Percentiles rank a stretch among this genome's conserved stretches.
These are phyloP conservation scores for Acrocyrtus sp. DNA, from an alignment of 2,888 invertebrate species.

Conservation along the genomic window DNA sequence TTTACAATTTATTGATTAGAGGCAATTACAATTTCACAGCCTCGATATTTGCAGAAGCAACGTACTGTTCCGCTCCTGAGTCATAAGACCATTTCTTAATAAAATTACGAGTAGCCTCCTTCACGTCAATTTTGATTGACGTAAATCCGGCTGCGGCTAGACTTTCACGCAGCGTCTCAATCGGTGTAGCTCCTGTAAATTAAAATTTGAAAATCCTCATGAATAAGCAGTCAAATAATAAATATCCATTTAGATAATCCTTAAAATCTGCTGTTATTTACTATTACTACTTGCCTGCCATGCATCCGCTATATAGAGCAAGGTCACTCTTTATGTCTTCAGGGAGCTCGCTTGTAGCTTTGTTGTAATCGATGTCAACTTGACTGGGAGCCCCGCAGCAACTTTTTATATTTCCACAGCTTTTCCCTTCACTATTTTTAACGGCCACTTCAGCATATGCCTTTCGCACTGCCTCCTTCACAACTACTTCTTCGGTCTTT, in stretches of 20 bases:
- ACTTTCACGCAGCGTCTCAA: conserved; percentile 34
- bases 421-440: conserved; percentile 41
- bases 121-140: conserved; percentile 42
- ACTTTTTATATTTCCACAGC: conserved; percentile 36
- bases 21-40: too few relatives aligned
- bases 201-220: neutral
- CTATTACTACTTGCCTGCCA: conserved; percentile 31
- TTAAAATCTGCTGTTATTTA: neutral
- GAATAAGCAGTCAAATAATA: neutral
- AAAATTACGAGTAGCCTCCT: conserved; percentile 51
- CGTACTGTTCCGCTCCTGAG: conserved; percentile 48
- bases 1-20: conserved; percentile 1
- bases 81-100: conserved; percentile 56
- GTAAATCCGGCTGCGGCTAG: conserved; percentile 41
- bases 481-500: neutral
- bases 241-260: neutral
- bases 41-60: conserved; percentile 55
- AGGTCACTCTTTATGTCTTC: conserved; percentile 41
- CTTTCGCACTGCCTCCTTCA: conserved; percentile 46
- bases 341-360: conserved; percentile 39
- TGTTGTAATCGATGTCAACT: conserved; percentile 43
- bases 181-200: conserved; percentile 44
- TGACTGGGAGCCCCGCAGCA: conserved; percentile 52
- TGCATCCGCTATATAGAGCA: conserved; percentile 42
- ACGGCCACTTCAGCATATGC: conserved; percentile 53